A percentile compares a stretch with the other conserved stretches of the same genome.
These are phyloP conservation scores for Kryptopterus vitreolus DNA, from an alignment of 2,797 vertebrate genomes.

Conservation along the genomic window DNA sequence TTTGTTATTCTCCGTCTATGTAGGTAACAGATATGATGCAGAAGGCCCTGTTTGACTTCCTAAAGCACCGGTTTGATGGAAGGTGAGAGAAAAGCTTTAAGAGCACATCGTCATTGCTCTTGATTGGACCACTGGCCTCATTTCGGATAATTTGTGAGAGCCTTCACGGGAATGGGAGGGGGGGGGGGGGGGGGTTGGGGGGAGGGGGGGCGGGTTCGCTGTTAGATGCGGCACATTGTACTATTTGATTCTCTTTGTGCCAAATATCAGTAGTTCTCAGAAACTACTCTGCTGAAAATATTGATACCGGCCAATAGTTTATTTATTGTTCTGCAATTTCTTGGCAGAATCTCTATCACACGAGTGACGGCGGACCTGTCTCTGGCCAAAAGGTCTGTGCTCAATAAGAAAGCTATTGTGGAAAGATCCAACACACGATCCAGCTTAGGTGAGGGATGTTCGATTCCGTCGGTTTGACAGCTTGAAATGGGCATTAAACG, in stretches of 20 bases:
- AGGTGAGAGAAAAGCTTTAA: constrained; percentile 74
- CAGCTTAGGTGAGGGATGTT: constrained; percentile 83
- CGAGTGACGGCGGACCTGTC: constrained; percentile 95
- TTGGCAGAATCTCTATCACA: constrained; percentile 91
- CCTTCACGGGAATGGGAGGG: too few relatives aligned
- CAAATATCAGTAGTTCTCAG: not conserved
- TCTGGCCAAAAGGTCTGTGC: constrained; percentile 90
- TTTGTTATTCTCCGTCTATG: not conserved
- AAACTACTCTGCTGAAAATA: not conserved
- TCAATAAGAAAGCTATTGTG: constrained; percentile 95
- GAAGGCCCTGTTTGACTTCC: constrained; percentile 96
- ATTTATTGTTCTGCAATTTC: constrained; percentile 16
- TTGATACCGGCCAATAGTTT: not conserved
- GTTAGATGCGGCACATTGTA: too few relatives aligned
- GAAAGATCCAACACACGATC: constrained; percentile 93
- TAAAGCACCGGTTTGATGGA: constrained; percentile 96
- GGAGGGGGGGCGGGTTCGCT: too few relatives aligned
- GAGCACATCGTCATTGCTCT: not conserved
- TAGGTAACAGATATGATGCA: constrained; percentile 98
- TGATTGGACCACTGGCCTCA: not conserved
- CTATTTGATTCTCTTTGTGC: not conserved
- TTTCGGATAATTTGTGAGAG: not conserved
- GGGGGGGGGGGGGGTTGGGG: too few relatives aligned
- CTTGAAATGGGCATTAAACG: not conserved
- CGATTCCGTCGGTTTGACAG: not conserved